Evolutionary conservation across 2,113 vertebrate genomes (phyloP).

Genomic region (Gymnorhina tibicen): DNA sequence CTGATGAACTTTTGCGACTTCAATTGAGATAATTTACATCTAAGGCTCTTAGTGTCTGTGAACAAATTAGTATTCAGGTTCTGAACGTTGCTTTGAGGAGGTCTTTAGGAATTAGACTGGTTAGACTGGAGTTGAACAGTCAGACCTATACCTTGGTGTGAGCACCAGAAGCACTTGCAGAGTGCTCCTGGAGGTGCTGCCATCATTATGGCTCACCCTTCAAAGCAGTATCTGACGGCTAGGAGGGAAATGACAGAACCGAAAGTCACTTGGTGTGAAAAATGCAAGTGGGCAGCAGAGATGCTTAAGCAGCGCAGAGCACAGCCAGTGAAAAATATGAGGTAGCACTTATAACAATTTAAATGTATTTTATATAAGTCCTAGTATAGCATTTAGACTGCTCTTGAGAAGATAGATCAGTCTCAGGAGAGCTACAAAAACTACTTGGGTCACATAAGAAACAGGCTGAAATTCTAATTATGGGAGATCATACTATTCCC

Average conservation of each 20-base stretch:
- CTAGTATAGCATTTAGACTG: neutral
- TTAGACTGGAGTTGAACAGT: neutral
- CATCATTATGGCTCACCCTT: neutral
- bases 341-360: neutral
- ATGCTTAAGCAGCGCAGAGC: neutral
- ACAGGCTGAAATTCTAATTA: neutral
- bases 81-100: neutral
- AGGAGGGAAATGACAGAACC: neutral
- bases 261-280: neutral
- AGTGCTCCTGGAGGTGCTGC: neutral
- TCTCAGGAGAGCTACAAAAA: neutral
- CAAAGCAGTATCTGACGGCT: neutral
- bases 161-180: neutral
- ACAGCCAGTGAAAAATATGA: neutral
- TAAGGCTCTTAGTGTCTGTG: neutral
- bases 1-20: neutral
- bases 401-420: neutral
- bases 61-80: neutral
- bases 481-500: neutral
- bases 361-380: neutral
- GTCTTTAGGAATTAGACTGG: neutral
- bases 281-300: neutral
- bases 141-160: fast-evolving
- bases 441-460: neutral
- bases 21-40: neutral